These are phyloP conservation scores for Gymnobelideus leadbeateri DNA, from an alignment of 2,113 vertebrate genomes.

Conservation along the genomic window DNA sequence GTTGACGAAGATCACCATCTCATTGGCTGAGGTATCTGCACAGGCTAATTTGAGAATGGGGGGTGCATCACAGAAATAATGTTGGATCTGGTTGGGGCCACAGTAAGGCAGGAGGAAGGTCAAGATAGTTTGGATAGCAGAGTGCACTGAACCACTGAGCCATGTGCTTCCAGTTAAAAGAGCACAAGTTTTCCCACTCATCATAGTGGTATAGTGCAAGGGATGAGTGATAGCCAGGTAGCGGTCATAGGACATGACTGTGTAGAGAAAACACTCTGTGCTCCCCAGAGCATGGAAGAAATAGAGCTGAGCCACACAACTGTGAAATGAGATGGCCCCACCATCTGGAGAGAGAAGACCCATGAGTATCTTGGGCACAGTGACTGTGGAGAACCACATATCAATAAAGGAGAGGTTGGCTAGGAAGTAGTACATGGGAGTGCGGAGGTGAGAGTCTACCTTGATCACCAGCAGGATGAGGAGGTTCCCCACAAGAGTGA, in stretches of 20 bases:
- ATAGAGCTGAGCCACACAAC: slow-evolving; percentile 67
- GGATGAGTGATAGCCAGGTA: slow-evolving; percentile 64
- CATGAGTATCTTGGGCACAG: slow-evolving; percentile 52
- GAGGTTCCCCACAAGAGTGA: slow-evolving; percentile 64
- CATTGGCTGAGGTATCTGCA: background rate
- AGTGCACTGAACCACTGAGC: slow-evolving; percentile 58
- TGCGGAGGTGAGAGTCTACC: slow-evolving; percentile 37
- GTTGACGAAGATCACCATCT: background rate
- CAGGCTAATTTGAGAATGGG: background rate
- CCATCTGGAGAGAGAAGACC: background rate
- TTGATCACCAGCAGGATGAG: slow-evolving; percentile 55
- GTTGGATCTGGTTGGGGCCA: background rate
- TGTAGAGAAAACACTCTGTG: slow-evolving; percentile 54
- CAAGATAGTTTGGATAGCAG: slow-evolving; percentile 19
- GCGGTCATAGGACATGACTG: background rate
- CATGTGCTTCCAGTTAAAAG: slow-evolving; percentile 39
- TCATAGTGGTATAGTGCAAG: slow-evolving; percentile 15
- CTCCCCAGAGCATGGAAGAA: slow-evolving; percentile 71
- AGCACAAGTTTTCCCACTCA: slow-evolving; percentile 39
- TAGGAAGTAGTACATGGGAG: slow-evolving; percentile 76
- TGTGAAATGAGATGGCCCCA: slow-evolving; percentile 44
- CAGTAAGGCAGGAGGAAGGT: background rate
- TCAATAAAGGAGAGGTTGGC: slow-evolving; percentile 77
- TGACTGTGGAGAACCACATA: slow-evolving; percentile 53
- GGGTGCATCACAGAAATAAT: background rate